phyloP scores from a whole-genome alignment of 2,797 vertebrate species.

The Tolypeutes matacus region DNA sequence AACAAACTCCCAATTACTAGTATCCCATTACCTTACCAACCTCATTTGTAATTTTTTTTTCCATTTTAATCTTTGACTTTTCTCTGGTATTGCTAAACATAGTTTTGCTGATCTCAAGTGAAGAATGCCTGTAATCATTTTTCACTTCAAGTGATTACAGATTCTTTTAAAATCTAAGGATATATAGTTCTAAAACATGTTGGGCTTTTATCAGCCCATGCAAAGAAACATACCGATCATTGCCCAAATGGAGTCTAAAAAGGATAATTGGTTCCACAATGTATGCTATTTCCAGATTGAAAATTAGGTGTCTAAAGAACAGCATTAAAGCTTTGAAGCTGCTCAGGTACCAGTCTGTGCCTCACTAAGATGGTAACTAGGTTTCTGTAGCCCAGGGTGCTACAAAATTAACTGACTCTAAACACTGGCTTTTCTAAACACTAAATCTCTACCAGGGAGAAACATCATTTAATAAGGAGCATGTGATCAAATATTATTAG shows the following conservation, averaged over 20 bases:
- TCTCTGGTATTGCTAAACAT: slow-evolving; percentile 45
- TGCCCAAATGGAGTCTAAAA: slow-evolving; percentile 24
- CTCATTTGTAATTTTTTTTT: neutral
- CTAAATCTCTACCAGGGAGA: neutral
- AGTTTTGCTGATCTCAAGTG: slow-evolving; percentile 37
- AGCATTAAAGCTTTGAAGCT: slow-evolving; percentile 21
- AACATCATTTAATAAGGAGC: neutral
- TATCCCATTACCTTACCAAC: neutral
- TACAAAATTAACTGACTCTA: neutral
- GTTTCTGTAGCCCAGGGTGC: neutral
- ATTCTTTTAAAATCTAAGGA: slow-evolving; percentile 9
- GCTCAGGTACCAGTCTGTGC: neutral
- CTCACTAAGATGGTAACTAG: slow-evolving; percentile 2
- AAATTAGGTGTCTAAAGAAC: slow-evolving; percentile 41
- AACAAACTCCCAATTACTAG: neutral
- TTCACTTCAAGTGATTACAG: neutral
- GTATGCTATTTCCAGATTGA: neutral
- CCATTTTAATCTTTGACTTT: slow-evolving; percentile 13
- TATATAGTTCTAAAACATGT: neutral
- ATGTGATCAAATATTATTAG: neutral
- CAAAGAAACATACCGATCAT: slow-evolving; percentile 39
- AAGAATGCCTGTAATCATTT: slow-evolving; percentile 29
- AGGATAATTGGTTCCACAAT: neutral
- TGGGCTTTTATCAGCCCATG: slow-evolving; percentile 11
- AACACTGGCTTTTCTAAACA: neutral